These are phyloP conservation scores for Aplochiton taeniatus DNA, from an alignment of 2,797 vertebrate species.

Conservation along the genomic window DNA sequence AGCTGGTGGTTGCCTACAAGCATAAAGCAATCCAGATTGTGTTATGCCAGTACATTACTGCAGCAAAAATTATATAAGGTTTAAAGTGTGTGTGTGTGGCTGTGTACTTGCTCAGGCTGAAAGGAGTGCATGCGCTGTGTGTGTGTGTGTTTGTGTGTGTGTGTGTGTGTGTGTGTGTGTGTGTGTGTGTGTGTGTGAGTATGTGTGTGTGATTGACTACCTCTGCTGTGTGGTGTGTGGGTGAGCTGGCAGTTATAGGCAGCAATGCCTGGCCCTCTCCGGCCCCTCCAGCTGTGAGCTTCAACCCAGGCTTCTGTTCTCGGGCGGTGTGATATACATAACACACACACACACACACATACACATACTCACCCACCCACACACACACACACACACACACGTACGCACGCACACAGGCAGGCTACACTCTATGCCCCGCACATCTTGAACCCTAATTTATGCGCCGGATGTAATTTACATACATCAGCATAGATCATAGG, in stretches of 20 bases:
- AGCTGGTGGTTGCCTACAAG: no score
- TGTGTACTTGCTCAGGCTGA: no score
- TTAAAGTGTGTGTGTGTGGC: no score
- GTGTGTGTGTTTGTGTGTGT: background rate
- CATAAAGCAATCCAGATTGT: no score
- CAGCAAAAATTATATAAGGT: no score
- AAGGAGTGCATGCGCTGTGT: no score
- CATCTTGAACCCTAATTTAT: slow-evolving; percentile 63
- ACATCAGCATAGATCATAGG: slow-evolving; percentile 68
- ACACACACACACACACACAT: background rate
- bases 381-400: slow-evolving; percentile 20
- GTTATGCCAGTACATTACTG: no score
- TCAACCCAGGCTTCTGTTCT: background rate
- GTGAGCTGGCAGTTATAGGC: background rate
- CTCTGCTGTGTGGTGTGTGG: slow-evolving; percentile 1
- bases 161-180: background rate
- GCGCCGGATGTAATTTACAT: slow-evolving; percentile 63
- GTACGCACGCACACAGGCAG: slow-evolving; percentile 21
- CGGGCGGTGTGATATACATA: background rate
- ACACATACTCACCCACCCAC: background rate
- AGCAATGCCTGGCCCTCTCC: background rate
- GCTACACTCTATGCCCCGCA: background rate
- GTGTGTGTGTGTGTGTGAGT: background rate
- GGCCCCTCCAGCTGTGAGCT: background rate
- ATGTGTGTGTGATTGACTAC: slow-evolving; percentile 7